Evolutionary conservation across 2,888 invertebrate genomes (phyloP), one percentile per base, ranked within the genome.

Genomic region (Chydorus sphaericus): DNA sequence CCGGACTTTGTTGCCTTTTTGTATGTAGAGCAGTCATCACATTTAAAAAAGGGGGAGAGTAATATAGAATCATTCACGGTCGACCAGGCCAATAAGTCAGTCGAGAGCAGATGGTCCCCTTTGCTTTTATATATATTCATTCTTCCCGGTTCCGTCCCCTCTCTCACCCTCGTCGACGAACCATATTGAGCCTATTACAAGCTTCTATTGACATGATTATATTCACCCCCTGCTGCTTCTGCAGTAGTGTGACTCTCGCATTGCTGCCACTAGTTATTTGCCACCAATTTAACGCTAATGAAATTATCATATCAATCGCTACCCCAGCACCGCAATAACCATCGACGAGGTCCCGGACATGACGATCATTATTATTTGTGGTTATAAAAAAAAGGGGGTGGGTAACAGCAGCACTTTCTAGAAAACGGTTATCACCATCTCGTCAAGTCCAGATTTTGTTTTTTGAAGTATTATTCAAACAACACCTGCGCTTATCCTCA

Each of bases 141-240:
- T n/a, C n/a, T n/a, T n/a, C n/a, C 14, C 31, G 18, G 18, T 14
- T 11, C n/a, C 18, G 23, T n/a, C 48, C 8, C 28, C 26, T 23
- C 26, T 23, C 26, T 49, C 30, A n/a, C 16, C 16, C 16, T n/a
- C n/a, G n/a, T n/a, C n/a, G n/a, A n/a, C n/a, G 14, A 50, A 29
- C 50, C 31, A 52, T 36, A 44, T 44, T 36, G 52, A 33, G 33
- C 50, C 52, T 36, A 52, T 52, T 52, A 52, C 52, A 52, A 16
- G 52, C 52, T 52, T 23, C 52, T 52, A 52, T 52, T 52, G 33
- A 52, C 52, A 52, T n/a, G n/a, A n/a, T 52, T 52, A 52, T 52
- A 36, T 33, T 36, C 52, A 52, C 52, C 52, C 52, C 52, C 52
- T 33, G 33, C 23, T 44, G 44, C 44, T 44, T 23, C 44, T 44